Evolutionary conservation across 2,113 vertebrate genomes (phyloP).

Genomic region (Peromyscus polionotus): DNA sequence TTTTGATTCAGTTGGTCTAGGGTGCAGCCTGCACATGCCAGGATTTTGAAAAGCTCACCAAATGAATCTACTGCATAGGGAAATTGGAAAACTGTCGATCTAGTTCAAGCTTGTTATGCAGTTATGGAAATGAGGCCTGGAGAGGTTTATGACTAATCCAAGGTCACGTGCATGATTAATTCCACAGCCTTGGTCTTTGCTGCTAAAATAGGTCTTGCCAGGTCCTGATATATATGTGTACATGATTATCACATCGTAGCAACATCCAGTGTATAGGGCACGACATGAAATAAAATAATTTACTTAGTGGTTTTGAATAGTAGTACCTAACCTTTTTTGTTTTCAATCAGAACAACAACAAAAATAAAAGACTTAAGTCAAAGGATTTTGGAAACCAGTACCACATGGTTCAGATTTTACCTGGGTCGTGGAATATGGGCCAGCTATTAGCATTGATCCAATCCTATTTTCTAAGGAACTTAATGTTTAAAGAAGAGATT

Average conservation of each 20-base stretch:
- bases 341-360: not conserved
- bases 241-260: not conserved
- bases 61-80: not conserved
- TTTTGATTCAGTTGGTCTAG: not conserved
- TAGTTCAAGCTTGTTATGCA: not conserved
- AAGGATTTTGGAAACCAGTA: slow-evolving; percentile 19
- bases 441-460: not conserved
- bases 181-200: slow-evolving; percentile 41
- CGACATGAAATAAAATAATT: not conserved
- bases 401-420: not conserved
- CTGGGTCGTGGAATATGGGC: not conserved
- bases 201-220: not conserved
- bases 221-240: not conserved
- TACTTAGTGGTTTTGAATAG: not conserved
- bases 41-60: not conserved
- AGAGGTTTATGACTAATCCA: slow-evolving; percentile 50
- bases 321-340: not conserved
- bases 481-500: not conserved
- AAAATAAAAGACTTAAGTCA: not conserved
- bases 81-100: not conserved
- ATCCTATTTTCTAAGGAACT: not conserved
- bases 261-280: not conserved
- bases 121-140: not conserved
- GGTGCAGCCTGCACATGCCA: not conserved
- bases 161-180: slow-evolving; percentile 59